These are phyloP conservation scores for Morinoia aosen DNA, from an alignment of 2,888 invertebrate genomes.

Conservation along the genomic window DNA sequence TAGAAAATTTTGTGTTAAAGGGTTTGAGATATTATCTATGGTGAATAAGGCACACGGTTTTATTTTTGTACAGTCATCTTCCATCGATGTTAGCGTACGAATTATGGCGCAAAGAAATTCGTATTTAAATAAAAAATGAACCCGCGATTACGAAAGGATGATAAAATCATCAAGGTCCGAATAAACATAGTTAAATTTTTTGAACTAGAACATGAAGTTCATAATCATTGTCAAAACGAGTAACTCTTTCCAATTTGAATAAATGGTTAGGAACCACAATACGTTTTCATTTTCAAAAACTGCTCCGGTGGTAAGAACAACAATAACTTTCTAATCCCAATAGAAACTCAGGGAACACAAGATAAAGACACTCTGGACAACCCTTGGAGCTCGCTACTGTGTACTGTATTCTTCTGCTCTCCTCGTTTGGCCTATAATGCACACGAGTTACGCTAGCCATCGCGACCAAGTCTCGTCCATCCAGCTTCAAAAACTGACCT, in stretches of 20 bases:
- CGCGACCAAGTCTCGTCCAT: background rate
- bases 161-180: too few species aligned
- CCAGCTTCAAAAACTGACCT: background rate
- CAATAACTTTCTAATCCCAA: too few species aligned
- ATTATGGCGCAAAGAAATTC: background rate
- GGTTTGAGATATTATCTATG: background rate
- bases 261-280: too few species aligned
- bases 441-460: background rate
- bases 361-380: background rate
- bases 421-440: background rate
- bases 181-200: too few species aligned
- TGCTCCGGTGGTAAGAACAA: too few species aligned
- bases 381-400: background rate
- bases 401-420: background rate
- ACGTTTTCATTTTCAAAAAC: too few species aligned
- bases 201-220: too few species aligned
- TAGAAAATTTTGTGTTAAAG: background rate
- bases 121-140: background rate
- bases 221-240: too few species aligned
- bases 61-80: background rate
- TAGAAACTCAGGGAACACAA: too few species aligned
- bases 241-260: too few species aligned
- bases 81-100: background rate
- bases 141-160: too few species aligned
- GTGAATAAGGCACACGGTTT: background rate